These are phyloP conservation scores for Nycticryphes semicollaris DNA, from an alignment of 2,113 vertebrate species.

Conservation along the genomic window DNA sequence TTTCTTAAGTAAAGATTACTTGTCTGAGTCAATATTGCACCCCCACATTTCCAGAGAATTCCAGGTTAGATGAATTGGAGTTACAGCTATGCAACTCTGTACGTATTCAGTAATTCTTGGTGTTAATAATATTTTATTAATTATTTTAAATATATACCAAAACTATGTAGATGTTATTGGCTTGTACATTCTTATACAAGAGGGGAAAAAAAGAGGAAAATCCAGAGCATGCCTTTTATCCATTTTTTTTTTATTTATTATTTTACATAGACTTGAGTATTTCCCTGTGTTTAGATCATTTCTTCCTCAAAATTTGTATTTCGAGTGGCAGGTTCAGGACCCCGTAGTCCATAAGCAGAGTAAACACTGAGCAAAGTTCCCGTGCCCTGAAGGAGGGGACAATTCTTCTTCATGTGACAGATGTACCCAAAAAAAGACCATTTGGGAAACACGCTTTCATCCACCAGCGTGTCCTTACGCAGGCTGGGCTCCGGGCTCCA, in stretches of 20 bases:
- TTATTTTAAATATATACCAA: not conserved
- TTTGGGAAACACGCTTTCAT: accelerated
- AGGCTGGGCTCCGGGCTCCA: not conserved
- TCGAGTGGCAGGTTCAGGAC: not conserved
- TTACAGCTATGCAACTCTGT: not conserved
- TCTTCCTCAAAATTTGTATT: not conserved
- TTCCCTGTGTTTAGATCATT: not conserved
- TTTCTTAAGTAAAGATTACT: not conserved
- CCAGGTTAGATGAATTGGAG: not conserved
- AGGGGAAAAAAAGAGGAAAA: not conserved
- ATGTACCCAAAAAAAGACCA: not conserved
- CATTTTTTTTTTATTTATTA: not conserved
- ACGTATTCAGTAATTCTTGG: not conserved
- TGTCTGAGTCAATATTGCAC: not conserved
- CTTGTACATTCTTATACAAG: not conserved
- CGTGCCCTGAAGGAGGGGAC: not conserved
- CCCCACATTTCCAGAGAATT: not conserved
- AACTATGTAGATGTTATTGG: not conserved
- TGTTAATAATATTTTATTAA: not conserved
- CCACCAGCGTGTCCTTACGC: not conserved
- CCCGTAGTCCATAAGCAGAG: accelerated
- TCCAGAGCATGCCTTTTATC: not conserved
- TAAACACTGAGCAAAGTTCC: not conserved
- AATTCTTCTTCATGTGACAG: accelerated
- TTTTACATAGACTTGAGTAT: not conserved